These are phyloP conservation scores for Periophthalmus magnuspinnatus DNA, from an alignment of 2,797 vertebrate species.

Conservation along the genomic window DNA sequence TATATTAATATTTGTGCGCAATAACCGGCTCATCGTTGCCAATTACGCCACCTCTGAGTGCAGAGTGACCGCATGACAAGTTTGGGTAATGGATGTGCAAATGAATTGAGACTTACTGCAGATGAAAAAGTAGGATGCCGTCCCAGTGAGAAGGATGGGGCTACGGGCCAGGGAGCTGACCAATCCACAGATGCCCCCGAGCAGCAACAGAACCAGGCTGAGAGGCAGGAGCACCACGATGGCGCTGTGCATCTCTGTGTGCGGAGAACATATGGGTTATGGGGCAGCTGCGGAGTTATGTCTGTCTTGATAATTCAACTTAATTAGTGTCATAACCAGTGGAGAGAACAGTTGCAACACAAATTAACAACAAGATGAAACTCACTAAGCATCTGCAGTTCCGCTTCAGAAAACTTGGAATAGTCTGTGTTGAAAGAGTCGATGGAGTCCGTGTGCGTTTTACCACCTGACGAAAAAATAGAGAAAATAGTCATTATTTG, in stretches of 20 bases:
- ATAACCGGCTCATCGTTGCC: neutral
- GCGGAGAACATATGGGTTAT: slow-evolving; percentile 20
- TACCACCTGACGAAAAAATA: slow-evolving; percentile 65
- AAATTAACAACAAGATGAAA: slow-evolving; percentile 23
- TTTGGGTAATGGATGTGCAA: neutral
- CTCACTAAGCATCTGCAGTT: slow-evolving; percentile 77
- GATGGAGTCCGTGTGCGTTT: slow-evolving; percentile 30
- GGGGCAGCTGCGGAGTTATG: slow-evolving; percentile 17
- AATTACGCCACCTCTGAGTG: neutral
- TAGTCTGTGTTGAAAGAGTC: slow-evolving; percentile 58
- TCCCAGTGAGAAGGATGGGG: slow-evolving; percentile 66
- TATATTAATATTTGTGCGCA: neutral
- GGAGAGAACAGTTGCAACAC: slow-evolving; percentile 8
- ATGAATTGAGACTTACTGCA: slow-evolving; percentile 75
- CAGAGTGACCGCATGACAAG: neutral
- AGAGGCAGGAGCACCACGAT: slow-evolving; percentile 78
- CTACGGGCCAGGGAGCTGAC: slow-evolving; percentile 78
- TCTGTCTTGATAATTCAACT: slow-evolving; percentile 14
- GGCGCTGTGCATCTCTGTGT: slow-evolving; percentile 73
- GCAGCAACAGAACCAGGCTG: slow-evolving; percentile 78
- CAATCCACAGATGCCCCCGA: slow-evolving; percentile 78
- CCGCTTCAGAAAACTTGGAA: slow-evolving; percentile 60
- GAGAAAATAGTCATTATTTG: neutral
- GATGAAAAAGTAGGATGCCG: slow-evolving; percentile 76
- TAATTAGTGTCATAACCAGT: slow-evolving; percentile 19